A percentile compares a stretch with the other conserved stretches of the same genome.
These are phyloP conservation scores for Cotesia typhae DNA, from an alignment of 1,140 invertebrate species.

Conservation along the genomic window DNA sequence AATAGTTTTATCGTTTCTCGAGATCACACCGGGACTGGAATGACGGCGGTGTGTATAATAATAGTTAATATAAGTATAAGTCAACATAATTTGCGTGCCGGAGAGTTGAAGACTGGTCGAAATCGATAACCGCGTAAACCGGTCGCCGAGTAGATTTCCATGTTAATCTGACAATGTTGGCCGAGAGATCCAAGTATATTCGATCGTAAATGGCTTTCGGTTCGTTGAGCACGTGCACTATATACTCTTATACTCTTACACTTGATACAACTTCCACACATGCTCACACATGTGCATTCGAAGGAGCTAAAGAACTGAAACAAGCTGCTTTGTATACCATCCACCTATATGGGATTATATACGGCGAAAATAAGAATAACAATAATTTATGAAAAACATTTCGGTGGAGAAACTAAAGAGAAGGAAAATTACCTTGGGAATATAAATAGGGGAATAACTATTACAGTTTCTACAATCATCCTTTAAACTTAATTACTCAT, in stretches of 20 bases:
- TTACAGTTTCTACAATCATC: constrained; percentile 40
- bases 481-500: constrained; percentile 56
- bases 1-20: constrained; percentile 6
- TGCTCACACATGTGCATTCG: not conserved
- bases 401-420: not conserved
- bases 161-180: constrained; percentile 49
- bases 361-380: not conserved
- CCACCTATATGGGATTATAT: no score
- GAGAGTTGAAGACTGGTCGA: constrained; percentile 31
- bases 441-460: constrained; percentile 23
- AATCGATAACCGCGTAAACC: constrained; percentile 41
- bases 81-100: constrained; percentile 21
- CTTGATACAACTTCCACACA: not conserved
- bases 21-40: constrained; percentile 8
- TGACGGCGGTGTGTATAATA: not conserved
- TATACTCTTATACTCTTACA: not conserved
- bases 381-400: constrained; percentile 16
- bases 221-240: constrained; percentile 24
- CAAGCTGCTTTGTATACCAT: no score
- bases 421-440: constrained; percentile 25
- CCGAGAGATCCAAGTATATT: constrained; percentile 38
- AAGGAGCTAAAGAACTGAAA: constrained; percentile 15
- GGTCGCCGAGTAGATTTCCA: constrained; percentile 44
- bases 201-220: constrained; percentile 32
- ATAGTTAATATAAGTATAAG: constrained; percentile 11